Conservation (phyloP, 35 echinoderm and acorn worm genomes). For the Ptychodera flava region DNA sequence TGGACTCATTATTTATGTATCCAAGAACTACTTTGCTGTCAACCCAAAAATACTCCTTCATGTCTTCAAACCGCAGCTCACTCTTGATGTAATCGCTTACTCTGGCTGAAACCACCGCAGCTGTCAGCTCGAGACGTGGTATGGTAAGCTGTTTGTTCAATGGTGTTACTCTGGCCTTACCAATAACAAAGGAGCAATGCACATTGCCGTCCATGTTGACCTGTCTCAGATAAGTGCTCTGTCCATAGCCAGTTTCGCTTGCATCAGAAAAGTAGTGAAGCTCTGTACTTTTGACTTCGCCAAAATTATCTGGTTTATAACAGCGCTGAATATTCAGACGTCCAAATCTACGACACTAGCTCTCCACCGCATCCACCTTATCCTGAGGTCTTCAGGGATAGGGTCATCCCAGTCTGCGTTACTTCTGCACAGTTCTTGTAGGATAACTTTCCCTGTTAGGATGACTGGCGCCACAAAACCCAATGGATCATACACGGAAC, state of each 20-base stretch:
- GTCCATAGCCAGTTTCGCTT: not conserved
- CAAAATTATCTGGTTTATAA: not conserved
- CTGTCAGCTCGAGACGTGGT: not conserved
- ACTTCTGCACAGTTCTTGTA: constrained; percentile 12
- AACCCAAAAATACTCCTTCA: constrained; percentile 14
- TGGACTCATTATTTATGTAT: constrained; percentile 22
- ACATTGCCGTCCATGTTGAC: not conserved
- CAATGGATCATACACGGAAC: constrained; percentile 50
- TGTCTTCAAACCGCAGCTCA: not conserved
- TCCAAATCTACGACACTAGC: not conserved
- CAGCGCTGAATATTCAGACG: not conserved
- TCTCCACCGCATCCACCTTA: constrained; percentile 13
- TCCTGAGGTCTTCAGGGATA: constrained; percentile 2
- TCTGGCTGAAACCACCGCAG: constrained; percentile 15
- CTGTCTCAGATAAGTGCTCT: not conserved
- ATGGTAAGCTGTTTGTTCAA: not conserved
- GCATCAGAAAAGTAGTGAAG: constrained; percentile 5
- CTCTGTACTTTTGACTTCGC: not conserved
- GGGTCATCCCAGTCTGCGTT: constrained; percentile 10
- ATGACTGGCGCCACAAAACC: constrained; percentile 26
- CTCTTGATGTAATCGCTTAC: not conserved
- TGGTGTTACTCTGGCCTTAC: not conserved
- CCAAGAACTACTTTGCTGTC: constrained; percentile 22
- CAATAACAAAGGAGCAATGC: not conserved
- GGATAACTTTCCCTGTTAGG: not conserved